Base-by-base conservation (phyloP, 1,140 invertebrate genomes). In the Sycobia sp. region DNA sequence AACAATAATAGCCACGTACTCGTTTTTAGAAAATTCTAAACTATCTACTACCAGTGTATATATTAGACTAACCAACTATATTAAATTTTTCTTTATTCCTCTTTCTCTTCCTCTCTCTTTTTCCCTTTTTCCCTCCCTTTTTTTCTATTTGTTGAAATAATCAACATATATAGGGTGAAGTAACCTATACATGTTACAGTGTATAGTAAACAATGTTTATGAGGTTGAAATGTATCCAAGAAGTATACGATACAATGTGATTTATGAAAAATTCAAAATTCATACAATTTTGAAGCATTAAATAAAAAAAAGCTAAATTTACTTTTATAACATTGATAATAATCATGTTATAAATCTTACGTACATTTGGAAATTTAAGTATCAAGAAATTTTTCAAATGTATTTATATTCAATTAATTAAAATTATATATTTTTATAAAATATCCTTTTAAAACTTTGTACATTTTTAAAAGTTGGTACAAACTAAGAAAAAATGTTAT, bases 341-440 rank as follows among this genome's bases (percentile, higher is more conserved):
- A 43, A 51, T 43, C 44, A 5, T 29, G 25, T 29, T 51, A 51
- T 39, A 13, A 60, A 51, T 50, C 13, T 39, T 36, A 13, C n/a
- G n/a, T n/a, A n/a, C 16, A 39, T 29, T 2, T 39, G 46, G 46
- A 54, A 54, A 27, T 25, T 22, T 46, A 44, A 41, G 2, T 60
- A 60, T 50, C 23, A 14, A 44, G n/a, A 27, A 61, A 53, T 4
- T 34, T 9, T 36, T 59, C 36, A 43, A 39, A 16, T 59, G 14
- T 50, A 38, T n/a, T n/a, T n/a, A n/a, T n/a, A n/a, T 51, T 44
- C 25, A 32, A 43, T 60, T 60, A 41, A 34, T 43, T 60, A 46
- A 44, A 55, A 46, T 59, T 60, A 60, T 60, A 50, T 60, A 60
- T 60, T 60, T 60, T 60, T 60, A 60, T 60, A 60, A 60, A 43